Conservation (phyloP, 2,888 invertebrate genomes). For the Eupsilia transversa region DNA sequence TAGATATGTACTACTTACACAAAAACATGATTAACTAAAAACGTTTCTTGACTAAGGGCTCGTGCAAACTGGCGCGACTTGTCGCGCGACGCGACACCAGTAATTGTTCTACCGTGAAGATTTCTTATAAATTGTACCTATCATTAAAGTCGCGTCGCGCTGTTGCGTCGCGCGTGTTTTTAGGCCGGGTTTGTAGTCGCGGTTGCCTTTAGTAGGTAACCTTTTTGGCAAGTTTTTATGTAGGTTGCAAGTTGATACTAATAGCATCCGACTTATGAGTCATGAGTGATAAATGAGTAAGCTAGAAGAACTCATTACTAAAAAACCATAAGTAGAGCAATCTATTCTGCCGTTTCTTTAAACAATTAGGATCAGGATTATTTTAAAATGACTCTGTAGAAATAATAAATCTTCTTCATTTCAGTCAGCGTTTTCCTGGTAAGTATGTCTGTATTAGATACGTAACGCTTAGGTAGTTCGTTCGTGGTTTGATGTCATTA, state of each 20-base stretch:
- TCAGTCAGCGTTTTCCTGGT: constrained; percentile 7
- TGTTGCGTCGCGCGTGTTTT: too few species aligned
- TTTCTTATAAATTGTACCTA: too few species aligned
- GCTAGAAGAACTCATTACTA: constrained; percentile 35
- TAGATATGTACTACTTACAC: too few species aligned
- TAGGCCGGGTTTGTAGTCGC: too few species aligned
- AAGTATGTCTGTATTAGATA: constrained; percentile 7
- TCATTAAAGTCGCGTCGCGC: too few species aligned
- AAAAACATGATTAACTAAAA: constrained; percentile 44
- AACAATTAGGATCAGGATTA: neutral
- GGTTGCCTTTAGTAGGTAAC: too few species aligned
- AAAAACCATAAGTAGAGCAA: constrained; percentile 39
- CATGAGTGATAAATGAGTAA: constrained; percentile 50
- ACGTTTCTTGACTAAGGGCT: constrained; percentile 25
- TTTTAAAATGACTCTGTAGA: neutral
- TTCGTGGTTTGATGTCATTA: neutral
- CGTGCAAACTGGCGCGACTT: too few species aligned
- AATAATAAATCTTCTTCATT: constrained; percentile 14
- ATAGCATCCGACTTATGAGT: constrained; percentile 43
- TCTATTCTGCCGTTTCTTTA: constrained; percentile 3
- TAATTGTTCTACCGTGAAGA: too few species aligned
- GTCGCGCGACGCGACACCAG: too few species aligned
- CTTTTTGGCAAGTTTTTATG: constrained; percentile 59
- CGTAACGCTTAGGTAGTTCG: neutral
- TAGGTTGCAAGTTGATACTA: constrained; percentile 50